phyloP scores from a whole-genome alignment of 2,113 vertebrate genomes.

The Sterrhoptilus dennistouni region DNA sequence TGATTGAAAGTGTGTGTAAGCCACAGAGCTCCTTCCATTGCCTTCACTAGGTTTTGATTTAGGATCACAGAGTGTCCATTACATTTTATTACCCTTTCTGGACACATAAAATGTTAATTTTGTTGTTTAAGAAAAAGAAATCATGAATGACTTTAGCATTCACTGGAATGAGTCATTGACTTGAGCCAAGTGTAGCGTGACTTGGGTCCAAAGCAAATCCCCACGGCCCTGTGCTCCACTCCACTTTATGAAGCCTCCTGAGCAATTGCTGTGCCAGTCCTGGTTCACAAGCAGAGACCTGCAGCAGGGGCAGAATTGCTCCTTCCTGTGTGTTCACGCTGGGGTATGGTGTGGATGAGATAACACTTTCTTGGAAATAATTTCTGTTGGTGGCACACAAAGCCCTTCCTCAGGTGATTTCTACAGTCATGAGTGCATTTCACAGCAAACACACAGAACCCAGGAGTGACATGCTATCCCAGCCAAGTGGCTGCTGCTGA shows the following conservation, averaged over 20 bases:
- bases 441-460: background rate
- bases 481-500: background rate
- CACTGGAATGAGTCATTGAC: background rate
- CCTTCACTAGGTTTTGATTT: conserved; percentile 31
- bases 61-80: background rate
- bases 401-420: background rate
- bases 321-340: background rate
- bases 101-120: conserved; percentile 26
- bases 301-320: background rate
- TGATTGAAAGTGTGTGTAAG: background rate
- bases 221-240: background rate
- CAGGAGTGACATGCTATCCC: background rate
- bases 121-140: conserved; percentile 27
- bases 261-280: background rate
- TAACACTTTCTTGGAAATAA: background rate
- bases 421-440: background rate
- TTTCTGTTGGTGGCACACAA: background rate
- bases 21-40: background rate
- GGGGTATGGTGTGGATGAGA: background rate
- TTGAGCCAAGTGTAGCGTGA: background rate
- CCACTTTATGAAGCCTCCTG: background rate
- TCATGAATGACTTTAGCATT: conserved; percentile 24
- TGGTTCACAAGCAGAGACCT: background rate
- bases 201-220: background rate
- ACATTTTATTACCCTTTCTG: conserved; percentile 42